phyloP scores from a whole-genome alignment of 2,113 vertebrate species.

The Laterallus jamaicensis region DNA sequence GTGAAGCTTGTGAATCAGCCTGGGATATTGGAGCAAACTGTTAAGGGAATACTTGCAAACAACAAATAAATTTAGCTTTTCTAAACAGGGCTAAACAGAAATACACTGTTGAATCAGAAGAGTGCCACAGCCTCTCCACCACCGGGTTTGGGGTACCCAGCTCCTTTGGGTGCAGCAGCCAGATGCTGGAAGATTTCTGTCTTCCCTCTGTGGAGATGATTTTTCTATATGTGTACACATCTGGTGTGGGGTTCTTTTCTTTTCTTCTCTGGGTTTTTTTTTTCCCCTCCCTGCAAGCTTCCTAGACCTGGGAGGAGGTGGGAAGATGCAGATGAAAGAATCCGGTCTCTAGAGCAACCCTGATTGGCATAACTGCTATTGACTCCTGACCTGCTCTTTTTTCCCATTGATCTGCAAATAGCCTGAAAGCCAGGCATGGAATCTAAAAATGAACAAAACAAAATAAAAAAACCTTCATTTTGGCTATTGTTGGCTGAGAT shows the following conservation, averaged over 20 bases:
- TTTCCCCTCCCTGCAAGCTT: background rate
- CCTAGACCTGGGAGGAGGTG: background rate
- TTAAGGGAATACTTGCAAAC: background rate
- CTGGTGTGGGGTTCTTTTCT: background rate
- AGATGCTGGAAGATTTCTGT: background rate
- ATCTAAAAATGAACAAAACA: background rate
- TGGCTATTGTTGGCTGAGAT: background rate
- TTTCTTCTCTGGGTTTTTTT: no score
- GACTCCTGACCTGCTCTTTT: background rate
- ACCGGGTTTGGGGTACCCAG: background rate
- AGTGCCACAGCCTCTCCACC: background rate
- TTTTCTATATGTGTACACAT: background rate
- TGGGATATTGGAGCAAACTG: conserved; percentile 8
- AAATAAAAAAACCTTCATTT: background rate
- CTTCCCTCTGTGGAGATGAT: background rate
- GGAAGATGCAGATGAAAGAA: background rate
- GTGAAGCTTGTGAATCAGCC: conserved; percentile 1
- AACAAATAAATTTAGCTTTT: background rate
- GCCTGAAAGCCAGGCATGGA: background rate
- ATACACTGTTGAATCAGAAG: background rate
- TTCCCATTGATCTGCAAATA: background rate
- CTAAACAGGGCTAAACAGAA: background rate
- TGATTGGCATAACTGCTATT: background rate
- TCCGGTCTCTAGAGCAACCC: background rate
- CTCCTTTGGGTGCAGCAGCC: background rate